Conservation (phyloP, 2,113 vertebrate genomes). For the Myotis davidii region DNA sequence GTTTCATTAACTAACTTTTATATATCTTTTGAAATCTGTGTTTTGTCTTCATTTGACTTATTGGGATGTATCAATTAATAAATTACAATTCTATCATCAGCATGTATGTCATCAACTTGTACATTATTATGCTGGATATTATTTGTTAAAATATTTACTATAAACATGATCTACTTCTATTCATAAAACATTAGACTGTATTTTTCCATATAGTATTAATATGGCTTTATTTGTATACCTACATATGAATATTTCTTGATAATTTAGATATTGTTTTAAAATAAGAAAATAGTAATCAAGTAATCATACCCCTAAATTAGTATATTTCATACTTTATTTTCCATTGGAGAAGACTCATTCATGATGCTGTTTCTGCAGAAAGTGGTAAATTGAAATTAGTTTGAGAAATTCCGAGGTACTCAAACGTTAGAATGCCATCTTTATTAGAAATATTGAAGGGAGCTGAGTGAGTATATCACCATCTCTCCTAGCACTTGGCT, state of each 20-base stretch:
- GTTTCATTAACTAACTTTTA: not conserved
- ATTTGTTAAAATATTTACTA: not conserved
- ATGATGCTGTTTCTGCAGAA: not conserved
- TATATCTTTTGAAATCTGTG: not conserved
- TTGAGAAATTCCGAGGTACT: not conserved
- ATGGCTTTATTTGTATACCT: not conserved
- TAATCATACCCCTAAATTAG: rapidly evolving
- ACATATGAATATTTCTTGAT: not conserved
- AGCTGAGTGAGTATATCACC: not conserved
- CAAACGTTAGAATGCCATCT: not conserved
- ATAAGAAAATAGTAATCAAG: not conserved
- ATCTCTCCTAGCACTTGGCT: not conserved
- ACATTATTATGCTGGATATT: not conserved
- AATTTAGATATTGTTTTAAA: not conserved
- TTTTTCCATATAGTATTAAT: not conserved
- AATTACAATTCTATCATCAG: not conserved
- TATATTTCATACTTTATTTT: not conserved
- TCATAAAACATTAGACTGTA: not conserved
- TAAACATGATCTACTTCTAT: not conserved
- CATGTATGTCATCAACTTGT: not conserved
- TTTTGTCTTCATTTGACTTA: not conserved
- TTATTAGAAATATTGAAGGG: not conserved
- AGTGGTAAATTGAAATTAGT: not conserved
- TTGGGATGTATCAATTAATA: not conserved
- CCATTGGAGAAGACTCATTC: not conserved